Base-by-base conservation (phyloP, 2,888 invertebrate species). In the Caenorhabditis sp. region DNA sequence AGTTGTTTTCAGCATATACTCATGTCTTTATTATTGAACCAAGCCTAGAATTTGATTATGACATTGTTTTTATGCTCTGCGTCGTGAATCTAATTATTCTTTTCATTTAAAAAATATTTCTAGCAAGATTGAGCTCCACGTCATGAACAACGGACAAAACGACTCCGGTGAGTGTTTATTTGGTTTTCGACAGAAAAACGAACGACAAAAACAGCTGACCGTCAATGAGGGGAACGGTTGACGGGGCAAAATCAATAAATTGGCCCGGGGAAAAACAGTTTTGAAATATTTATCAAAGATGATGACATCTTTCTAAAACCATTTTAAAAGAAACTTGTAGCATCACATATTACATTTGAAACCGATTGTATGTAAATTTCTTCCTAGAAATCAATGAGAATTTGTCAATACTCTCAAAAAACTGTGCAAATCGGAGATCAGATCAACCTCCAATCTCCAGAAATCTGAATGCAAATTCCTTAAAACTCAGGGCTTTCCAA, bases 81-180 rank as follows among this genome's bases (percentile, higher is more conserved):
- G 35, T n/a, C 12, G n/a, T 16, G 44, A 31, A n/a, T 59, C 38
- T 76, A 7, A 49, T 59, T 47, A 19, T 38, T 51, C 14, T 6
- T 8, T 24, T 24, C 16, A 35, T 22, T 41, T 70, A 72, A 70
- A 19, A 28, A 10, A 22, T 22, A 5, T 69, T 74, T 81, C 44
- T 63, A 74, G 74, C 82, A 82, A 82, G 41, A 82, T 82, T 82
- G 82, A 82, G 76, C 76, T 82, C 47, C 38, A 82, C 72, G 64
- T 19, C 70, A 82, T 82, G 82, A 76, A 73, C 41, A 72, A 72
- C 47, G 68, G 72, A 68, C 66, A 72, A 22, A 54, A 58, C 82
- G 82, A 82, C 76, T 59, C 76, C 19, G 82, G 82, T 82, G 16
- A 72, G 82, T 73, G 24, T 64, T 75, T 73, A 24, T 12, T 58